phyloP scores from a whole-genome alignment of 2,113 vertebrate species.

The Galemys pyrenaicus region DNA sequence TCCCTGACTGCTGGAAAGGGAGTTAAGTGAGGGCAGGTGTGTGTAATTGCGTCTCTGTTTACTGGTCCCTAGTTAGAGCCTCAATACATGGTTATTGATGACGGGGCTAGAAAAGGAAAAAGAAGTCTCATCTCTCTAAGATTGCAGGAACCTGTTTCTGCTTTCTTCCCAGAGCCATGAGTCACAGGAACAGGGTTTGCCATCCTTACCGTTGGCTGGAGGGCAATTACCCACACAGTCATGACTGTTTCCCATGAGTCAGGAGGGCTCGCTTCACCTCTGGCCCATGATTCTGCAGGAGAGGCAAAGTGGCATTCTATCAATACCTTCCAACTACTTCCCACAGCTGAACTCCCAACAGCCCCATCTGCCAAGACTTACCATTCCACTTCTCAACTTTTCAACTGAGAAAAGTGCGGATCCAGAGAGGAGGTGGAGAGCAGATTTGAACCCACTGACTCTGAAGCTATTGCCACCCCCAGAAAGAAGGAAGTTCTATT shows the following conservation, averaged over 20 bases:
- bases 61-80: background rate
- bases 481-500: background rate
- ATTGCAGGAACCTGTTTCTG: background rate
- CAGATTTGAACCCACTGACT: background rate
- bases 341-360: background rate
- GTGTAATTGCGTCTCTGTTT: fast-evolving
- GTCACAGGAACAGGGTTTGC: background rate
- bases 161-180: background rate
- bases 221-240: background rate
- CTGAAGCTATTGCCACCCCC: background rate
- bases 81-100: background rate
- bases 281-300: background rate
- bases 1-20: background rate
- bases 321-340: background rate
- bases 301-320: background rate
- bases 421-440: background rate
- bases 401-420: background rate
- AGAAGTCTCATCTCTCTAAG: background rate
- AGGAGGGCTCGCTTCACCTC: background rate
- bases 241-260: background rate
- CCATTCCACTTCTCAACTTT: background rate
- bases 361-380: background rate
- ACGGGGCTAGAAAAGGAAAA: background rate
- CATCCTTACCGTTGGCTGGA: background rate
- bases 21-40: background rate